phyloP scores from a whole-genome alignment of 2,113 vertebrate species.

The Leptosomus discolor region DNA sequence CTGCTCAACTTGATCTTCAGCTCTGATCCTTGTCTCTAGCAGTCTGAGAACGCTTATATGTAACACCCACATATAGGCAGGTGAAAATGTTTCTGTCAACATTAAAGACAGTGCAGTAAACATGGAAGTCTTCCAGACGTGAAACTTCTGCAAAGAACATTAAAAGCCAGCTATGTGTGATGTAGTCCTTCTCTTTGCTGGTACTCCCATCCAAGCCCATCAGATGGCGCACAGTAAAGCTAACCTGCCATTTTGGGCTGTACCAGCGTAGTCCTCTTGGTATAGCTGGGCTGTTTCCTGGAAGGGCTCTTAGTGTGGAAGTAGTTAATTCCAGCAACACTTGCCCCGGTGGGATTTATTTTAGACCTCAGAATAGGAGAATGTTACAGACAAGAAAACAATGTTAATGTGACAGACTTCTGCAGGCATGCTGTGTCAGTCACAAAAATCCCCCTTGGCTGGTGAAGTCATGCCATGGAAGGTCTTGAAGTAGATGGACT shows the following conservation, averaged over 20 bases:
- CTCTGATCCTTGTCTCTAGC: neutral
- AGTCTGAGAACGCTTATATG: neutral
- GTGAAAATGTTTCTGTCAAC: neutral
- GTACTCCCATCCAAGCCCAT: neutral
- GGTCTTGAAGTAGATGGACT: neutral
- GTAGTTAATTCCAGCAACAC: neutral
- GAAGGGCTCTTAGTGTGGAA: neutral
- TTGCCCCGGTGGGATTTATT: neutral
- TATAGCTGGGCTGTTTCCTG: neutral
- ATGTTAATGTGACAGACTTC: neutral
- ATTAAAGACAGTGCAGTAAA: neutral
- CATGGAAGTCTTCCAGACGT: neutral
- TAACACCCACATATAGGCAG: neutral
- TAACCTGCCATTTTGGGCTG: neutral
- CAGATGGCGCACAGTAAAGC: neutral
- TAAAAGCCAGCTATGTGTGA: neutral
- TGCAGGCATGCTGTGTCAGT: neutral
- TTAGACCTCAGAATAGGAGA: neutral
- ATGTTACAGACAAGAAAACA: neutral
- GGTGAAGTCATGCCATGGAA: fast-evolving
- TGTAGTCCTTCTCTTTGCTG: neutral
- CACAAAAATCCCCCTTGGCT: neutral
- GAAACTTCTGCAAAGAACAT: neutral
- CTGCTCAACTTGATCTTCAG: neutral
- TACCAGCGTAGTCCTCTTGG: neutral